Evolutionary conservation across 1,140 invertebrate genomes (phyloP), one percentile per base, ranked within the genome.

Genomic region (Macrobrachium rosenbergii): DNA sequence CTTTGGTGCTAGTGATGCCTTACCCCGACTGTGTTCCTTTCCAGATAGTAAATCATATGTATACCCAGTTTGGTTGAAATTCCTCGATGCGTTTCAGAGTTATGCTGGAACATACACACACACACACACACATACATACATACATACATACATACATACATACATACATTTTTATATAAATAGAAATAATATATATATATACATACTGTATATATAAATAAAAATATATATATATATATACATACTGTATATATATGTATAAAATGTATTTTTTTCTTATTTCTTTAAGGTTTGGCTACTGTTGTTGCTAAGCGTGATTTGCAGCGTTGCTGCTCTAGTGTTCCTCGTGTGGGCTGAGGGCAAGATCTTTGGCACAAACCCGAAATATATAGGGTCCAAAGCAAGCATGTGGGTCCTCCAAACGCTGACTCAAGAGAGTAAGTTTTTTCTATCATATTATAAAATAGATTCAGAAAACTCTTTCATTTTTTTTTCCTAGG

Each of bases 71-170:
- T n/a, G n/a, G n/a, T n/a, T n/a, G n/a, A n/a, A n/a, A n/a, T n/a
- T n/a, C n/a, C n/a, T n/a, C n/a, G n/a, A n/a, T n/a, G n/a, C n/a
- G n/a, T n/a, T n/a, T n/a, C n/a, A n/a, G n/a, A n/a, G n/a, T n/a
- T n/a, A n/a, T n/a, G n/a, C n/a, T n/a, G n/a, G n/a, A n/a, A 80
- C 63, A 80, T 80, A 80, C 63, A 80, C 63, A 80, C 63, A 80
- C 63, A 80, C 63, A 80, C 63, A 63, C 63, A 80, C 63, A 80
- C 63, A 80, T 80, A 80, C 63, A 80, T 80, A 80, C 63, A 80
- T 80, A 80, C 63, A 80, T 80, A 80, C 63, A 80, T 62, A 80
- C 63, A 80, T 62, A 80, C 63, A 80, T 63, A 62, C 63, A 80
- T 80, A 79, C 59, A 79, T 60, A 79, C 59, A 79, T 79, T 60